Base-by-base conservation (phyloP, 2,113 vertebrate genomes). In the Zosterops borbonicus region DNA sequence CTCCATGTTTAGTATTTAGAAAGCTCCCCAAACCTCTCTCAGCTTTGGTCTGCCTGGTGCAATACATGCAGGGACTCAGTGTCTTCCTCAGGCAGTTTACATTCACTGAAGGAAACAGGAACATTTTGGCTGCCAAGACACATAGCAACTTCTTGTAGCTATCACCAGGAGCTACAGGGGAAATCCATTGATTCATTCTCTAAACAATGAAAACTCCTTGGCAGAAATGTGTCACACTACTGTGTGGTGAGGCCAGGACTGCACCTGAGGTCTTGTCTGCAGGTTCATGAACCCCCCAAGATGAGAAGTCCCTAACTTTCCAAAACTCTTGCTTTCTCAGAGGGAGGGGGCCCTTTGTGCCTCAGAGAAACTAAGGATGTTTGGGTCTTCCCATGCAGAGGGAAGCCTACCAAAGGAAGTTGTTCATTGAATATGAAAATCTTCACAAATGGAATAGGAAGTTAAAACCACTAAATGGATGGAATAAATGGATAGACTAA, bases 181-280 rank as follows among this genome's bases (percentile, higher is more conserved):
- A 85, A 94, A 58, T 71, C 28, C 67, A 78, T 81, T 89, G 84
- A 95, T 96, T 95, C 70, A 68, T 94, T 55, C 46, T 70, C 53
- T 70, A 73, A 95, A 76, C 68, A 31, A n/a, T 9, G 5, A 59
- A 60, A 93, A 39, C 39, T 81, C 24, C 52, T 85, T 49, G 83
- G 49, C 63, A 90, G 50, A 81, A 80, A 60, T 39, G 42, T 65
- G 59, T 84, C 84, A 73, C 17, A 2, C 12, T 31, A 5, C 27
- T 22, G 25, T 76, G 41, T 21, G 27, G 16, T 20, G 47, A 75
- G 33, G 25, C 25, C 77, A 59, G 44, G 42, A 39, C 52, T 90
- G 55, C 8, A 3, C 64, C 69, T 69, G 24, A 55, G 35, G 77
- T 46, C 27, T 56, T 44, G 37, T 39, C 56, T 83, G 22, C 46